Conservation (phyloP, 1,140 invertebrate species). For the Metaphire vulgaris region DNA sequence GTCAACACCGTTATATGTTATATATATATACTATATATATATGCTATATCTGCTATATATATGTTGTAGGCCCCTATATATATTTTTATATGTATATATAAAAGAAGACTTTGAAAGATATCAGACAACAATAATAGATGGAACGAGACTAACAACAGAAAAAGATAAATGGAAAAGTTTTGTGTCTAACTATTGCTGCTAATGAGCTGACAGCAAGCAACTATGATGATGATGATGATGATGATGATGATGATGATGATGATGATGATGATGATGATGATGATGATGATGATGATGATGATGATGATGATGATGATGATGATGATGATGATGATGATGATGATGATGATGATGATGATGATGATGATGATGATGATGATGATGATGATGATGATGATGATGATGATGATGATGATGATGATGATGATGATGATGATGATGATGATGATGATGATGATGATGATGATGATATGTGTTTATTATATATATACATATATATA, state of each 20-base stretch:
- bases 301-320: not conserved
- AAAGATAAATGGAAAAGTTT: too few species aligned
- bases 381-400: conserved; percentile 1
- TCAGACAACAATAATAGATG: too few species aligned
- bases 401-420: conserved; percentile 2
- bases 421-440: conserved; percentile 3
- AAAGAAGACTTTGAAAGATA: too few species aligned
- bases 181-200: too few species aligned
- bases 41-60: too few species aligned
- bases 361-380: not conserved
- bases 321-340: not conserved
- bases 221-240: not conserved
- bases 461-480: not conserved
- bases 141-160: too few species aligned
- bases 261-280: conserved; percentile 2
- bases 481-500: too few species aligned
- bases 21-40: too few species aligned
- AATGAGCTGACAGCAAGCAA: too few species aligned
- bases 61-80: too few species aligned
- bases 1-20: too few species aligned
- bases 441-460: conserved; percentile 2
- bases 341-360: not conserved
- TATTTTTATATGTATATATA: too few species aligned
- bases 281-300: conserved; percentile 1
- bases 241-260: conserved; percentile 3